Base-by-base conservation (phyloP, 2,888 invertebrate species). In the Callyntrura sp. region DNA sequence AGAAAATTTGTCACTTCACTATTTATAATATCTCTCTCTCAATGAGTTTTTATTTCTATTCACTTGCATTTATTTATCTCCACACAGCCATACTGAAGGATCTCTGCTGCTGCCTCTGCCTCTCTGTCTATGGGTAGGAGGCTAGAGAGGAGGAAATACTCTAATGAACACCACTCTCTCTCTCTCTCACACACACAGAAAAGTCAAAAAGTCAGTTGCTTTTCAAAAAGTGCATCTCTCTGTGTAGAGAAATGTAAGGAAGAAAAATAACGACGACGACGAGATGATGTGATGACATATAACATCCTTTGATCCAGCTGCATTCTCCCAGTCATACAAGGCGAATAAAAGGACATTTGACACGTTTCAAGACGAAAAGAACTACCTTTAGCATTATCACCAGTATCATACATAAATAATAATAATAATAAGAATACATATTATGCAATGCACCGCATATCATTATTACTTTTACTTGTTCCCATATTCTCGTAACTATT, bases 251-350 rank as follows among this genome's bases (percentile, higher is more conserved):
- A 11, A 51, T 23, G 51, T 14, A 62, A 8, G 23, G 14, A 57
- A 17, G 20, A 43, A 79, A 20, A 43, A 60, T n/a, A 25, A 25
- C 20, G 17, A 51, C 9, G 51, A 78, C 55, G 51, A 55, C 25
- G 48, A 65, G 35, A 79, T 43, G 60, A 79, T 43, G 60, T 43
- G 79, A 60, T 79, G 60, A 79, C 57, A 60, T 79, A 60, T 20
- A 79, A 60, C 79, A 79, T 79, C 60, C 60, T 79, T 79, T 79
- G 79, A 79, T 79, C 57, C 79, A 79, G 17, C 35, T 35, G 35
- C 45, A 17, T 20, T 45, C 73, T 45, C 45, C 20, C 45, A 73
- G 45, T 25, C 60, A 57, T 35, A 35, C 79, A 79, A 14, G 25
- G 25, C 23, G 48, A 76, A 76, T 35, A 60, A 60, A 73, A 60